phyloP scores from a whole-genome alignment of 92 coral and sea anemone species.

The Chrysogorgia sp. region DNA sequence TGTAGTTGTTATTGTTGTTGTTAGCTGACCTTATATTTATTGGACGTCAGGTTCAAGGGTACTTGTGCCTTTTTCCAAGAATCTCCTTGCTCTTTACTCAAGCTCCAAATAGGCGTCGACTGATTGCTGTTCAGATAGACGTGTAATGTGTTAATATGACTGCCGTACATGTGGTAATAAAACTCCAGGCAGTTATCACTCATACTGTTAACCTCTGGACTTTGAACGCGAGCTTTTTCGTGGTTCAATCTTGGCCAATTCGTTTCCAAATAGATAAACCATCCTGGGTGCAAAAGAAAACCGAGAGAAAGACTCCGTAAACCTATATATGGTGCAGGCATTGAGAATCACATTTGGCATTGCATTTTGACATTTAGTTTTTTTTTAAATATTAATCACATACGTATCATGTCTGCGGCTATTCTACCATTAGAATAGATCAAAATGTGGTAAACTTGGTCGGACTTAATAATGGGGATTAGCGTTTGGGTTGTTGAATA shows the following conservation, averaged over 20 bases:
- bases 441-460: too few relatives aligned
- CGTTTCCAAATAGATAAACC: conserved; percentile 81
- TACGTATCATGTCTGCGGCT: too few relatives aligned
- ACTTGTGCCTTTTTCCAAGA: conserved; percentile 62
- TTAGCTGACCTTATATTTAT: background rate
- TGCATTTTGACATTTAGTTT: too few relatives aligned
- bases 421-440: too few relatives aligned
- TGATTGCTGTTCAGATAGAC: conserved; percentile 65
- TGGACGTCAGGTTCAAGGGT: conserved; percentile 8
- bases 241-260: conserved; percentile 83
- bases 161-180: conserved; percentile 80
- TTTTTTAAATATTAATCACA: too few relatives aligned
- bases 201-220: conserved; percentile 58
- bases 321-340: too few relatives aligned
- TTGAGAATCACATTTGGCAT: too few relatives aligned
- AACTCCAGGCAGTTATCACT: conserved; percentile 82
- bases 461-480: background rate
- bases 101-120: conserved; percentile 63
- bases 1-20: too few relatives aligned
- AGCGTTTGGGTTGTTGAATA: too few relatives aligned
- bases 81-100: conserved; percentile 63
- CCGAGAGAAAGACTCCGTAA: background rate
- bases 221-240: conserved; percentile 74
- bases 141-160: conserved; percentile 67
- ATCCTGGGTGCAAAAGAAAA: conserved; percentile 43